Conservation (phyloP, 30 jellyfish, hydroid and myxozoan species). For the Aurelia coerulea region DNA sequence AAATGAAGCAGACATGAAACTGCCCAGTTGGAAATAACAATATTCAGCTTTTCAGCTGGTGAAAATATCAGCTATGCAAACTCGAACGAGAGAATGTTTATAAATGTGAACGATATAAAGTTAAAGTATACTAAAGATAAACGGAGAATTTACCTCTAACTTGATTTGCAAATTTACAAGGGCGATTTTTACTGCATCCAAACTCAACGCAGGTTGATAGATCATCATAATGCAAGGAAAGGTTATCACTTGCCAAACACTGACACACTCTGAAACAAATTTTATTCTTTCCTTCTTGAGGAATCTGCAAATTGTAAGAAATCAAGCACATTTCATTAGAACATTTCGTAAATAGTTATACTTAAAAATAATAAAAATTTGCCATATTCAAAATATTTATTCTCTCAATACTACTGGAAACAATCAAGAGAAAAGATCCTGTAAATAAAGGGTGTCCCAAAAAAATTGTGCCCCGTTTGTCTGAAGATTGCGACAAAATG, state of each 20-base stretch:
- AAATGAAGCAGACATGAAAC: too few relatives aligned
- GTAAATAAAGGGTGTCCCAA: too few relatives aligned
- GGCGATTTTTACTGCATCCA: conserved; percentile 24
- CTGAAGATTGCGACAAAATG: too few relatives aligned
- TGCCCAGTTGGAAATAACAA: too few relatives aligned
- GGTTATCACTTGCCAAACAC: conserved; percentile 9
- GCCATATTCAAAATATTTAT: too few relatives aligned
- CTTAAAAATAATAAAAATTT: too few relatives aligned
- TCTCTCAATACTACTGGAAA: too few relatives aligned
- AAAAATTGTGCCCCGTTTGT: too few relatives aligned
- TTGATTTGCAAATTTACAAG: conserved; percentile 9
- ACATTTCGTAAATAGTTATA: background rate
- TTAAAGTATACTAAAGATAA: background rate
- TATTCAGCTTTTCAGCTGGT: too few relatives aligned
- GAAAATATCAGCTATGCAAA: too few relatives aligned
- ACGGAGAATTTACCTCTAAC: conserved; percentile 4
- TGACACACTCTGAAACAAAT: conserved; percentile 46
- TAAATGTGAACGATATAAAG: background rate
- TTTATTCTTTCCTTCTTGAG: conserved; percentile 11
- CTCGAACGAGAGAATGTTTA: too few relatives aligned
- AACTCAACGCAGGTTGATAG: conserved; percentile 8
- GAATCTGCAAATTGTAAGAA: background rate
- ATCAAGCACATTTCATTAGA: background rate
- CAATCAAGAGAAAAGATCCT: too few relatives aligned
- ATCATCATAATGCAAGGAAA: background rate